A percentile compares a stretch with the other conserved stretches of the same genome.
Evolutionary conservation across 2,888 invertebrate species (phyloP).

Genomic region (Dryobotodes eremita): DNA sequence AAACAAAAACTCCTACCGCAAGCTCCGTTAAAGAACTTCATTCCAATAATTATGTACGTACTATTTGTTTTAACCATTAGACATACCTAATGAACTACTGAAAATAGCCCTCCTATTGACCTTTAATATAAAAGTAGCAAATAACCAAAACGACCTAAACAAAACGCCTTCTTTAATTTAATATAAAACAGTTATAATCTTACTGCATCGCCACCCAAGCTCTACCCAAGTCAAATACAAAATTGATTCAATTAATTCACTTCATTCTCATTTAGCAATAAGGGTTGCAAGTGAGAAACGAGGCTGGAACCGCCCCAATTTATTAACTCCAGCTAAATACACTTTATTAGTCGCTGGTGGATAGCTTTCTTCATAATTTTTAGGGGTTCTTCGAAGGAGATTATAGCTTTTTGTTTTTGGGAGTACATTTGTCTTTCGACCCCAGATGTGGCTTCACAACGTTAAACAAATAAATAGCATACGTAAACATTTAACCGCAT

Average conservation of each 20-base stretch:
- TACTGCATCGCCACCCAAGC: slow-evolving; percentile 14
- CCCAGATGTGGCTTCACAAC: too few species aligned
- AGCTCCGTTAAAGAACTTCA: too few species aligned
- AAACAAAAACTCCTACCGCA: too few species aligned
- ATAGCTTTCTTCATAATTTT: slow-evolving; percentile 50
- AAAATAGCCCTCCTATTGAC: background rate
- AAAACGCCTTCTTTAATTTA: slow-evolving; percentile 16
- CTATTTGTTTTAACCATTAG: too few species aligned
- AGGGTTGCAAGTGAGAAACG: slow-evolving; percentile 70
- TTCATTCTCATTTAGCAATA: slow-evolving; percentile 72
- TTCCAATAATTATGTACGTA: too few species aligned
- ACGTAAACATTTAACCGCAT: too few species aligned
- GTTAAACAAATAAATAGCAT: too few species aligned
- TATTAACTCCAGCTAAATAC: slow-evolving; percentile 53
- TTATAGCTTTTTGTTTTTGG: slow-evolving; percentile 33
- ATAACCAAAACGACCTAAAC: background rate
- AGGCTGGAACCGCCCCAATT: slow-evolving; percentile 56
- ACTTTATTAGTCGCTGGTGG: slow-evolving; percentile 36
- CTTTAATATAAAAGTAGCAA: background rate
- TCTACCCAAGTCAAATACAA: slow-evolving; percentile 62
- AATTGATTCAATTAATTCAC: slow-evolving; percentile 77
- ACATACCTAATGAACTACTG: background rate
- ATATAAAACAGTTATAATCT: slow-evolving; percentile 13
- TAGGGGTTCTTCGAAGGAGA: slow-evolving; percentile 24
- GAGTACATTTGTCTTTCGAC: slow-evolving; percentile 24